Evolutionary conservation across 1,140 invertebrate species (phyloP).

Genomic region (Plectus sambesii): DNA sequence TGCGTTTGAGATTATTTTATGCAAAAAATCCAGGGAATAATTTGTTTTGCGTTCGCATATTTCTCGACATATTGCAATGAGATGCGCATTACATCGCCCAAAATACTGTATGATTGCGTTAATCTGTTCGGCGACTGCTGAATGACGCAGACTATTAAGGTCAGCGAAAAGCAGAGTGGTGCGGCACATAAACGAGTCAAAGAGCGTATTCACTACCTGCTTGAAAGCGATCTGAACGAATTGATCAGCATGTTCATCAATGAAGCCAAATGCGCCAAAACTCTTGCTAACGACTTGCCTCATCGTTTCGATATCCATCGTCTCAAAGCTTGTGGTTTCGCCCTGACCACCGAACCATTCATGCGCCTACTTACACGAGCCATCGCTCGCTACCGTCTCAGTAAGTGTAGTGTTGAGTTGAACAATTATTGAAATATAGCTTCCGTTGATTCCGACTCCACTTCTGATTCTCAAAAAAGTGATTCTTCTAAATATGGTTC

Average conservation of each 20-base stretch:
- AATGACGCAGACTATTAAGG: no score
- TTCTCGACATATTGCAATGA: no score
- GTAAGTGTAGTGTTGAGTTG: not conserved
- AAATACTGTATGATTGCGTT: no score
- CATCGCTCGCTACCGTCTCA: not conserved
- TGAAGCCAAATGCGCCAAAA: not conserved
- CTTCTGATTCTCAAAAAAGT: not conserved
- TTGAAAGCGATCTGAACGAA: slow-evolving; percentile 1
- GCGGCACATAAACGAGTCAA: no score
- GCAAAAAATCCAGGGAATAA: slow-evolving; percentile 9
- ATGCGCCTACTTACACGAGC: slow-evolving; percentile 4
- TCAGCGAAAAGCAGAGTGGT: no score
- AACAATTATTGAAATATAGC: no score
- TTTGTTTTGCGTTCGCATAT: no score
- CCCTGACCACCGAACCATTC: slow-evolving; percentile 11
- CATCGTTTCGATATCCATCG: slow-evolving; percentile 9
- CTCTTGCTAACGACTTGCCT: not conserved
- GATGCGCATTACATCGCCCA: no score
- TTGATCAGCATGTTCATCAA: slow-evolving; percentile 1
- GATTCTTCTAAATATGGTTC: no score
- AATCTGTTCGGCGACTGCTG: no score
- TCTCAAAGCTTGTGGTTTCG: slow-evolving; percentile 5
- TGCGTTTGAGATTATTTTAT: no score
- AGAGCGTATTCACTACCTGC: no score
- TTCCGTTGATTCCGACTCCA: not conserved